Evolutionary conservation across 2,888 invertebrate genomes (phyloP), one percentile per base, ranked within the genome.

Genomic region (Acanthococcus lagerstroemiae): DNA sequence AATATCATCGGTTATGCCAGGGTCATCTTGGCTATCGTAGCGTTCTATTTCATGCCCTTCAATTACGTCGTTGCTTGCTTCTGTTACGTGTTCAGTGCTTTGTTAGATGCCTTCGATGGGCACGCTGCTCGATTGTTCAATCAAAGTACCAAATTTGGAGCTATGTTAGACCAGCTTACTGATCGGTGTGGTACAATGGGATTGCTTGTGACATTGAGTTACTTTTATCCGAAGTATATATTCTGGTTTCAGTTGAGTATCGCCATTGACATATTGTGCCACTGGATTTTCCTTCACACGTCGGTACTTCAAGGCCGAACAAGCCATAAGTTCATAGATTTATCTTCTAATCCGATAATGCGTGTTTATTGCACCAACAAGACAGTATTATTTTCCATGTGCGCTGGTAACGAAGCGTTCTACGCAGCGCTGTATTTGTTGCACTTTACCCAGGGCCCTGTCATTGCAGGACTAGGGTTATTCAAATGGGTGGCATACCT

Each of bases 251-350:
- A 97, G 79, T 77, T 97, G 65, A 92, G 90, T 65, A 91, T 95
- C 83, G 85, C 86, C 30, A 88, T 99, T 69, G 99, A 99, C 76
- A 89, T 99, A 68, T 87, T 93, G 50, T 95, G 96, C 73, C 99
- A 99, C 76, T 99, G 99, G 99, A 84, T 99, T 65, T 97, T 93
- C 75, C 81, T 96, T 70, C 96, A 99, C 76, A 86, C 92, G 86
- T 90, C 80, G 78, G 79, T 86, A 22, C 79, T 93, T 63, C 88
- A 90, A 77, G 93, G 93, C 44, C 91, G 89, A 77, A 82, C 86
- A 3, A 94, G 92, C 69, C 95, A 97, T 78, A 97, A 97, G 77
- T 88, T 87, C 72, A 84, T 95, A 71, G 90, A 93, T 74, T 85
- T 93, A 79, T 87, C 90, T 2, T 90, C 87, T 72, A 97, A 97